phyloP scores from a whole-genome alignment of 2,797 vertebrate species.

The Thripadectes ignobilis region DNA sequence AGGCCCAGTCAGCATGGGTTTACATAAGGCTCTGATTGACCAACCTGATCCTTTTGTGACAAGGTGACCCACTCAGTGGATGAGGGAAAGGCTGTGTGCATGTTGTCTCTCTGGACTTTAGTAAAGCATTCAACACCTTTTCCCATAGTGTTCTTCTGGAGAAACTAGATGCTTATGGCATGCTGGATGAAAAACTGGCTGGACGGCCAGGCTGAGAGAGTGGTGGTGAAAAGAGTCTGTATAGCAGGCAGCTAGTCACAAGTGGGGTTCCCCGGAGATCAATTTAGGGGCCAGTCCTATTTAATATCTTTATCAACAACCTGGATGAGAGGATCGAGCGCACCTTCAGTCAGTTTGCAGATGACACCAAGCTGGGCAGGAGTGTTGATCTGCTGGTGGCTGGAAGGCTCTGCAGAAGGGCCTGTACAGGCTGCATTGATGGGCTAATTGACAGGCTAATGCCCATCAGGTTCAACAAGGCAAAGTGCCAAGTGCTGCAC shows the following conservation, averaged over 20 bases:
- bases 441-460: no score
- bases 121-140: neutral
- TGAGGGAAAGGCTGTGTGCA: neutral
- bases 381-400: neutral
- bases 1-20: neutral
- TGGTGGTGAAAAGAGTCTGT: neutral
- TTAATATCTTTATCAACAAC: accelerated
- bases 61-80: neutral
- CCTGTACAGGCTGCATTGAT: accelerated
- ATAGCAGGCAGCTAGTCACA: neutral
- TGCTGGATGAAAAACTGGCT: neutral
- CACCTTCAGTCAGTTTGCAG: neutral
- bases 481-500: neutral
- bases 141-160: neutral
- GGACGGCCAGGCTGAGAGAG: accelerated
- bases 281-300: neutral
- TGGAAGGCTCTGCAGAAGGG: neutral
- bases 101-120: neutral
- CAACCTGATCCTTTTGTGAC: neutral
- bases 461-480: no score
- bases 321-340: accelerated
- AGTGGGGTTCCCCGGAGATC: neutral
- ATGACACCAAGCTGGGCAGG: neutral
- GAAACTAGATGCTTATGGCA: neutral
- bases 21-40: neutral